These are phyloP conservation scores for Schizopygopsis pylzovi DNA, from an alignment of 2,797 vertebrate genomes.

Conservation along the genomic window DNA sequence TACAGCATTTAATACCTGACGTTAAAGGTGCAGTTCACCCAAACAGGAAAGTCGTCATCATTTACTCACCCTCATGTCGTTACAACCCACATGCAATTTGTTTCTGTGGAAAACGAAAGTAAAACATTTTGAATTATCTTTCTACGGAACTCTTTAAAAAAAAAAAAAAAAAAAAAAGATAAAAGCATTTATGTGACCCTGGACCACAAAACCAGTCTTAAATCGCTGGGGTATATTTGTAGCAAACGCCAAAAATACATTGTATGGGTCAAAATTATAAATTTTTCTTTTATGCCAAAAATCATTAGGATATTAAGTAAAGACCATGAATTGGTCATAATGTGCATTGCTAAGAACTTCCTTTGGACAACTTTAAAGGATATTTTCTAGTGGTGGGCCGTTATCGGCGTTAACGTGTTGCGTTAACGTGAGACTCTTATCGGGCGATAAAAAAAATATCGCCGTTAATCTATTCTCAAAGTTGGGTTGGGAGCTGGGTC, in stretches of 20 bases:
- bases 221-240: not conserved
- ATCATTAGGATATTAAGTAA: no score
- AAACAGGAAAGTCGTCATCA: not conserved
- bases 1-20: not conserved
- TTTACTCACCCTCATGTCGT: not conserved
- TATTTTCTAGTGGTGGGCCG: no score
- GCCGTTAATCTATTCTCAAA: no score
- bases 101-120: not conserved
- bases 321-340: no score
- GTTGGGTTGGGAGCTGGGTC: no score
- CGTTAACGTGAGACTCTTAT: no score
- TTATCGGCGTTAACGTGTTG: no score
- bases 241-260: not conserved
- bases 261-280: not conserved
- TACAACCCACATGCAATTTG: not conserved
- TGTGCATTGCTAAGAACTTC: not conserved
- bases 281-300: no score
- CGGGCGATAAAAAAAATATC: no score
- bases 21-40: conserved; percentile 8
- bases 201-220: not conserved
- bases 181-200: not conserved
- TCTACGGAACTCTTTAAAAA: not conserved
- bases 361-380: not conserved
- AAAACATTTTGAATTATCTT: not conserved
- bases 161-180: not conserved